These are phyloP conservation scores for Ophonus ardosiacus DNA, from an alignment of 2,888 invertebrate species.

Conservation along the genomic window DNA sequence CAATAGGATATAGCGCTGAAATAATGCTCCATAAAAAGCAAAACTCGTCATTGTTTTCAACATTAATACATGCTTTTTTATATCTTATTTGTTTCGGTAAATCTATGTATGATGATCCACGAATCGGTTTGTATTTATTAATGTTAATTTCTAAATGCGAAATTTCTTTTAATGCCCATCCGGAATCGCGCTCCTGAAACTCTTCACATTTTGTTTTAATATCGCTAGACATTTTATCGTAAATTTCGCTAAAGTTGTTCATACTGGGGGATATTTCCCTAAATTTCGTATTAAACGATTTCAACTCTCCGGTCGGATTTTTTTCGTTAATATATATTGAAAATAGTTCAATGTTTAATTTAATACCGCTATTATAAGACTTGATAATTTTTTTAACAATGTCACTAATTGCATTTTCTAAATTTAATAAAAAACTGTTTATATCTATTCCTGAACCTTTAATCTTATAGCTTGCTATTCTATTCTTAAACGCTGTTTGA, in stretches of 20 bases:
- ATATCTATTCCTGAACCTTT: conserved; percentile 3
- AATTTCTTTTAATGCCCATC: conserved; percentile 47
- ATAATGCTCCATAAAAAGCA: conserved; percentile 66
- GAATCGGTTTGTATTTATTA: conserved; percentile 56
- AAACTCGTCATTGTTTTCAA: conserved; percentile 65
- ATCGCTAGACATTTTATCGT: background rate
- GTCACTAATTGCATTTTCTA: background rate
- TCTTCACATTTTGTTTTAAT: conserved; percentile 46
- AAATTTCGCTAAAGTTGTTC: background rate
- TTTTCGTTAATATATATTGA: background rate
- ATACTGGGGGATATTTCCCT: background rate
- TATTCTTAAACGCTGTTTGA: background rate
- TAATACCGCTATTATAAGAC: background rate
- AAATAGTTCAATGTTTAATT: conserved; percentile 11
- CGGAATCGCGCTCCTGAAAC: conserved; percentile 34
- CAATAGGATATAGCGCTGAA: conserved; percentile 63
- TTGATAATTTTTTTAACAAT: background rate
- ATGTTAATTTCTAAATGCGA: conserved; percentile 58
- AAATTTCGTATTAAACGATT: conserved; percentile 16
- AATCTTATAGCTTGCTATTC: no score
- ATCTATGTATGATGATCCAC: conserved; percentile 62
- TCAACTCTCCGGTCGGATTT: background rate
- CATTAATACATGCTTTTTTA: conserved; percentile 65
- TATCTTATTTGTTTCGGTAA: conserved; percentile 57
- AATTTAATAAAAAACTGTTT: no score